A percentile compares a stretch with the other conserved stretches of the same genome.
phyloP scores from a whole-genome alignment of 2,888 invertebrate genomes.

The Rhogogaster chlorosoma region DNA sequence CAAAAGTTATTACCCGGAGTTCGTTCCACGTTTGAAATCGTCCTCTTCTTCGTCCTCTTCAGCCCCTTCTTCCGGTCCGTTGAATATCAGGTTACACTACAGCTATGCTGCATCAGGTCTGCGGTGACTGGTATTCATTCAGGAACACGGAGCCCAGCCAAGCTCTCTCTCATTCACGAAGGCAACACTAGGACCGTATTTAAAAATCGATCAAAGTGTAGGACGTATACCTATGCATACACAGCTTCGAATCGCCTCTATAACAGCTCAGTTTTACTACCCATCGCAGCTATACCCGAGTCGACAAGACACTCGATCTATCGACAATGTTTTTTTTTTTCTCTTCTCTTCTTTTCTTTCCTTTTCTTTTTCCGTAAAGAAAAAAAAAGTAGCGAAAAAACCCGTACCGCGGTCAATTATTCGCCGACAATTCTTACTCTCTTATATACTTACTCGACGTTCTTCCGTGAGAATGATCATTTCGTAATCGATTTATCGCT shows the following conservation, averaged over 20 bases:
- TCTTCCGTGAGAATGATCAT: not conserved
- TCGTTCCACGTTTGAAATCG: not conserved
- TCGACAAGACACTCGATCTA: too few species aligned
- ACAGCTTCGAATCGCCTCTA: not conserved
- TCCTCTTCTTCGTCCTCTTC: not conserved
- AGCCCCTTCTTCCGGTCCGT: slow-evolving; percentile 27
- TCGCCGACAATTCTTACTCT: slow-evolving; percentile 12
- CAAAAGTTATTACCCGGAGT: not conserved
- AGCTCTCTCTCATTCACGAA: slow-evolving; percentile 14
- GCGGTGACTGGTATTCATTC: slow-evolving; percentile 28
- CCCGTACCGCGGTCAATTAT: not conserved
- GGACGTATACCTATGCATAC: not conserved
- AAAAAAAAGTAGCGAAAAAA: not conserved
- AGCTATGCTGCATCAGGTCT: not conserved
- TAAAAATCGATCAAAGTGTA: slow-evolving; percentile 27
- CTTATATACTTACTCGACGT: too few species aligned
- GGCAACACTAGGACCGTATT: slow-evolving; percentile 26
- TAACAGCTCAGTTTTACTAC: not conserved
- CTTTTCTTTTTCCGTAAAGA: not conserved
- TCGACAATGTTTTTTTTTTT: too few species aligned
- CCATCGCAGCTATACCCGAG: not conserved
- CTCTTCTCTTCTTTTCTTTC: too few species aligned
- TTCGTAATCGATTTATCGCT: slow-evolving; percentile 9
- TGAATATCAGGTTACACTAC: slow-evolving; percentile 33
- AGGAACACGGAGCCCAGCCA: not conserved